Conservation (phyloP, 1,140 invertebrate species). For the Planococcus citri region DNA sequence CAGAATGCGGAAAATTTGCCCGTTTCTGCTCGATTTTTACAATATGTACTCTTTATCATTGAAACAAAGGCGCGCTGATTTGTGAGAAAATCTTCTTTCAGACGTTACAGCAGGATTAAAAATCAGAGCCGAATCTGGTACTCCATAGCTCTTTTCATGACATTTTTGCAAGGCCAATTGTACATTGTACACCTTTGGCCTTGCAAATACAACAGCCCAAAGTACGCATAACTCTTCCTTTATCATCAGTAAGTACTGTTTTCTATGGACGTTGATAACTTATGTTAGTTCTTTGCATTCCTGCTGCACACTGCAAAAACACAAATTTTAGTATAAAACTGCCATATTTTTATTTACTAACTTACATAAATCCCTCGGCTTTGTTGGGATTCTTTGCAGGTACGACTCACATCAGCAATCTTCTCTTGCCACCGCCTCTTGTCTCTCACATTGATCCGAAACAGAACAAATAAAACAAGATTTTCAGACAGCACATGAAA, state of each 20-base stretch:
- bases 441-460: too few species aligned
- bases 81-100: slow-evolving; percentile 29
- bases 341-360: too few species aligned
- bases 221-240: slow-evolving; percentile 26
- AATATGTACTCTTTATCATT: slow-evolving; percentile 30
- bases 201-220: slow-evolving; percentile 22
- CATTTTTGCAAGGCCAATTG: slow-evolving; percentile 24
- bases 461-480: too few species aligned
- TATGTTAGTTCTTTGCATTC: too few species aligned
- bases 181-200: too few species aligned
- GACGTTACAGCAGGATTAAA: slow-evolving; percentile 28
- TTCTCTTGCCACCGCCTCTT: too few species aligned
- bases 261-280: not conserved
- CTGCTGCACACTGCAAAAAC: too few species aligned
- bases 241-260: not conserved
- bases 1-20: slow-evolving; percentile 32
- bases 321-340: too few species aligned
- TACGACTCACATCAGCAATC: too few species aligned
- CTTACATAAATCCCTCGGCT: too few species aligned
- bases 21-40: slow-evolving; percentile 26
- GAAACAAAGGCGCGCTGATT: slow-evolving; percentile 30
- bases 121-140: slow-evolving; percentile 27
- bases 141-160: slow-evolving; percentile 31
- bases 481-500: too few species aligned
- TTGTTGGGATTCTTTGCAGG: too few species aligned